These are phyloP conservation scores for Picus viridis DNA, from an alignment of 2,797 vertebrate species.

Conservation along the genomic window DNA sequence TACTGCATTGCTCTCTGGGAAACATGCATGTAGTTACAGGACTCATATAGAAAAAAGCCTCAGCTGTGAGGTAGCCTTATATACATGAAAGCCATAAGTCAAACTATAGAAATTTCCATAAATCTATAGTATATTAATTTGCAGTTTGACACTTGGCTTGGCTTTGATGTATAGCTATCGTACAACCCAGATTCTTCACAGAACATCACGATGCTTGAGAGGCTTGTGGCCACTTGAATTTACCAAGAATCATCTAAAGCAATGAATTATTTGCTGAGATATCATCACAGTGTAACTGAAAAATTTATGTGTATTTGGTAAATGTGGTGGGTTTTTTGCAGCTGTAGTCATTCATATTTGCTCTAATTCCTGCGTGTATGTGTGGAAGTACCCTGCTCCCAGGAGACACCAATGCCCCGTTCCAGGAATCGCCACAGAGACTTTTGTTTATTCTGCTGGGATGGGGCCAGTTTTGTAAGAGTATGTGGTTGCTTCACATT, in stretches of 20 bases:
- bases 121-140: neutral
- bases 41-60: neutral
- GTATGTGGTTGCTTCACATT: fast-evolving
- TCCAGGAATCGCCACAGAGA: neutral
- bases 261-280: neutral
- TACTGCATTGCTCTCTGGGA: constrained; percentile 14
- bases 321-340: neutral
- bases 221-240: neutral
- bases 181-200: neutral
- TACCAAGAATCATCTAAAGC: neutral
- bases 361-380: neutral
- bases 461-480: neutral
- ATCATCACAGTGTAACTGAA: neutral
- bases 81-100: neutral
- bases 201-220: neutral
- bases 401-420: neutral
- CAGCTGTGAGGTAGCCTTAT: neutral
- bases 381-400: neutral
- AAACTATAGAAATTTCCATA: neutral
- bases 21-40: neutral
- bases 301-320: neutral
- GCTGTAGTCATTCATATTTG: neutral
- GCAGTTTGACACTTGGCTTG: neutral
- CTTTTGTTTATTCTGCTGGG: neutral
- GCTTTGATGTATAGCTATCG: neutral